Evolutionary conservation across 2,888 invertebrate species (phyloP).

Genomic region (Trachelus stipa): DNA sequence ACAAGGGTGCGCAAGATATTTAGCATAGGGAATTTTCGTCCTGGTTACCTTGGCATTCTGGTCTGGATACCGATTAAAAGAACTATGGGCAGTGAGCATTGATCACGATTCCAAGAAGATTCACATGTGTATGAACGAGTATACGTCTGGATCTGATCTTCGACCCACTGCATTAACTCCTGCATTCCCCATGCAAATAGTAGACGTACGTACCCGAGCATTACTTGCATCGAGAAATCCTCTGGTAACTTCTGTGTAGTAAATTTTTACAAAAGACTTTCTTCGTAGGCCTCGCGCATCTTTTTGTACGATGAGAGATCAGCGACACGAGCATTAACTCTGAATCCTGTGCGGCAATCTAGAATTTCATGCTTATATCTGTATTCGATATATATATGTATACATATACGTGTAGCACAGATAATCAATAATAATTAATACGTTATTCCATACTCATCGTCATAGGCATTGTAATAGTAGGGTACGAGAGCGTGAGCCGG

Average conservation of each 20-base stretch:
- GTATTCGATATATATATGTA: too few species aligned
- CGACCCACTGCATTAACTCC: background rate
- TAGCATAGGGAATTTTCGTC: background rate
- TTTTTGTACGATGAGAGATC: background rate
- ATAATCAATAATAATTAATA: background rate
- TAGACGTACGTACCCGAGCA: background rate
- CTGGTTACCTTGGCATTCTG: background rate
- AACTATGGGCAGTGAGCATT: background rate
- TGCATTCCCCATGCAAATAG: background rate
- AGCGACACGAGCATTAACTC: background rate
- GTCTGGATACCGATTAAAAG: background rate
- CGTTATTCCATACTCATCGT: background rate
- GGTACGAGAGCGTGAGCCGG: conserved; percentile 14
- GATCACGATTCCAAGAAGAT: background rate
- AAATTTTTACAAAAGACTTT: background rate
- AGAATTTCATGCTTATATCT: background rate
- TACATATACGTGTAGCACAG: background rate
- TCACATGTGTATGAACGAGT: background rate
- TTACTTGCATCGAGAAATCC: background rate
- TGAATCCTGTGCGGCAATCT: too few species aligned
- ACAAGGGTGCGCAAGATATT: background rate
- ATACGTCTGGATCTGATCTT: background rate
- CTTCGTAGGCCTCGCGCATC: background rate
- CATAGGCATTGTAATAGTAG: conserved; percentile 19
- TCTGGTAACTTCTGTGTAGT: background rate